Evolutionary conservation across 1,140 invertebrate genomes (phyloP).

Genomic region (Proctacanthus coquilletti): DNA sequence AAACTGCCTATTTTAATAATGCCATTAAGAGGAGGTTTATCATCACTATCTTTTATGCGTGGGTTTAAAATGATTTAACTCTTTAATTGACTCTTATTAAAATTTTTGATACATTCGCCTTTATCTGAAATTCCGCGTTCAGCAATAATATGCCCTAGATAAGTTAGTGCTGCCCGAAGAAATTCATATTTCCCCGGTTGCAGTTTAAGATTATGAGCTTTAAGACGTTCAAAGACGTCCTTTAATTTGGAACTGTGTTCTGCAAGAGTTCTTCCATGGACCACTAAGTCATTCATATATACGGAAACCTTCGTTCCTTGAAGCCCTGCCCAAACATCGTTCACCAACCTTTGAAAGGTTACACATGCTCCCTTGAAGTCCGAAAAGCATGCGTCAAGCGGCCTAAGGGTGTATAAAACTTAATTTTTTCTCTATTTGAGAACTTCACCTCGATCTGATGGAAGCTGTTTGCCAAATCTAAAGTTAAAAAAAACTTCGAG

Average conservation of each 20-base stretch:
- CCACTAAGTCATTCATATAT: slow-evolving; percentile 12
- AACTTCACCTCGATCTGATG: slow-evolving; percentile 32
- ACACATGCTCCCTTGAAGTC: slow-evolving; percentile 23
- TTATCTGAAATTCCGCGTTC: too few relatives aligned
- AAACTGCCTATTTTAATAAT: too few relatives aligned
- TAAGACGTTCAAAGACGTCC: slow-evolving; percentile 10
- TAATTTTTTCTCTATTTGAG: slow-evolving; percentile 30
- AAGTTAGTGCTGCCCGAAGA: slow-evolving; percentile 16
- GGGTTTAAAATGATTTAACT: too few relatives aligned
- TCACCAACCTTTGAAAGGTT: slow-evolving; percentile 11
- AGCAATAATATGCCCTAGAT: slow-evolving; percentile 18
- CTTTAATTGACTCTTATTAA: too few relatives aligned
- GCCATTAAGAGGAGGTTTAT: too few relatives aligned
- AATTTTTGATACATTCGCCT: too few relatives aligned
- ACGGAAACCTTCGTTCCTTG: slow-evolving; percentile 8
- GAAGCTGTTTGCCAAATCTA: slow-evolving; percentile 32
- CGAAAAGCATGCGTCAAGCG: too few relatives aligned
- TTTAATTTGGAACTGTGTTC: slow-evolving; percentile 13
- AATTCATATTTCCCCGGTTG: slow-evolving; percentile 18
- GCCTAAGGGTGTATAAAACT: slow-evolving; percentile 23
- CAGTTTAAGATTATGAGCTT: slow-evolving; percentile 16
- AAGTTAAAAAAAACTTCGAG: slow-evolving; percentile 18
- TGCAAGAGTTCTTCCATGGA: slow-evolving; percentile 8
- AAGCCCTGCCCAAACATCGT: too few relatives aligned
- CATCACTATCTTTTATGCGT: too few relatives aligned